Percentiles rank a stretch among this genome's conserved stretches.
phyloP scores from a whole-genome alignment of 2,113 vertebrate species.

The Hippocampus abdominalis region DNA sequence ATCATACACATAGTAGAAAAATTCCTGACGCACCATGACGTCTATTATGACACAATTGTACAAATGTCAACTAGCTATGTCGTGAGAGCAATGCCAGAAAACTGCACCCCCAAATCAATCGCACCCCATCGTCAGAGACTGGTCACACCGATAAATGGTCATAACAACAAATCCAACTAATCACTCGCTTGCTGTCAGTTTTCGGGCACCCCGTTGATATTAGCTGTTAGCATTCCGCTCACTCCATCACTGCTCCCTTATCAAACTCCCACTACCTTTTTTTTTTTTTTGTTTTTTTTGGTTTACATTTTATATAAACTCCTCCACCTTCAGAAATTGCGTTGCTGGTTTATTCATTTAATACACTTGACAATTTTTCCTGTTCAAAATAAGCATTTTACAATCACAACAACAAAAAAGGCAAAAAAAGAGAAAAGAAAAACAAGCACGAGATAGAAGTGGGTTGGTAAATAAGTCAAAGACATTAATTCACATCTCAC shows the following conservation, averaged over 20 bases:
- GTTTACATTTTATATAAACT: constrained; percentile 1
- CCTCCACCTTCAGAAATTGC: constrained; percentile 45
- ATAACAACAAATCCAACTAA: not conserved
- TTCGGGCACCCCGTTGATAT: not conserved
- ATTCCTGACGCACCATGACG: not conserved
- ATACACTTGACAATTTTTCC: constrained; percentile 36
- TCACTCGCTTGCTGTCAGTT: not conserved
- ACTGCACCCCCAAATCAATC: constrained; percentile 21
- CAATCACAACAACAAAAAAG: constrained; percentile 62
- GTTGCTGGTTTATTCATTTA: constrained; percentile 50
- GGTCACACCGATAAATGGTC: constrained; percentile 39
- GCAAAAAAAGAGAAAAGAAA: constrained; percentile 36
- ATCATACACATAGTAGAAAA: not conserved
- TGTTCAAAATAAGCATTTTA: constrained; percentile 51
- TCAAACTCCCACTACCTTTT: constrained; percentile 1
- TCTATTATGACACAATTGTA: constrained; percentile 56
- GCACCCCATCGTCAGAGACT: constrained; percentile 27
- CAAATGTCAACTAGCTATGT: constrained; percentile 59
- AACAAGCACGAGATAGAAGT: constrained; percentile 46
- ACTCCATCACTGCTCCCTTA: not conserved
- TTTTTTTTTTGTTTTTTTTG: not conserved
- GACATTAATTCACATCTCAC: constrained; percentile 48
- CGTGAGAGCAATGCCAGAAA: constrained; percentile 38
- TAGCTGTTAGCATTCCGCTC: not conserved
- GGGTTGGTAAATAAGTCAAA: constrained; percentile 14